phyloP scores from a whole-genome alignment of 2,113 vertebrate genomes.

The Canis aureus region DNA sequence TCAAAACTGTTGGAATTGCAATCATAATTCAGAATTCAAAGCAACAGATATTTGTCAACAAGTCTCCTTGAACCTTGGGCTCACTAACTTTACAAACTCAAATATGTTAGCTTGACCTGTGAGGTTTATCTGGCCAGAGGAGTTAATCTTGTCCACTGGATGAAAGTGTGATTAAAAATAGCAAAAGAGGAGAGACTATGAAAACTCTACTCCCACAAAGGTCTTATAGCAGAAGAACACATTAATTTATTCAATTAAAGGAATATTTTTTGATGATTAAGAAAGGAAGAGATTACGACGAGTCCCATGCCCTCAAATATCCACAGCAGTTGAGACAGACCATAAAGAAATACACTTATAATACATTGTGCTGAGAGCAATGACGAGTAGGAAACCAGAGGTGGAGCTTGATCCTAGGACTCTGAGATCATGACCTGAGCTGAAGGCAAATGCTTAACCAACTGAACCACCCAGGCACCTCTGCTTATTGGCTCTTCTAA shows the following conservation, averaged over 20 bases:
- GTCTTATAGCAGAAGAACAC: background rate
- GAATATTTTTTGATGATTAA: background rate
- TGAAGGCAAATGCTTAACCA: background rate
- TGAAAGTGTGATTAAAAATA: background rate
- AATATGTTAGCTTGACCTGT: background rate
- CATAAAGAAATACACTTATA: background rate
- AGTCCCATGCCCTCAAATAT: background rate
- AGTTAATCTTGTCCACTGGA: background rate
- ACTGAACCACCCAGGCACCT: background rate
- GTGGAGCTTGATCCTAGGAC: background rate
- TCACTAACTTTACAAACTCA: background rate
- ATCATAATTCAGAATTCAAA: conserved; percentile 38
- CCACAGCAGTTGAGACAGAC: background rate
- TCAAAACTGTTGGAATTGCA: background rate
- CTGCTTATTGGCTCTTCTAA: background rate
- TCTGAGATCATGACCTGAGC: background rate
- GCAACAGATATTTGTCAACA: background rate
- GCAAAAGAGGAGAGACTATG: background rate
- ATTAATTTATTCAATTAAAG: background rate
- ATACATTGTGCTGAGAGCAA: background rate
- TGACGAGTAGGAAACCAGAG: background rate
- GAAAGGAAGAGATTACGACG: background rate
- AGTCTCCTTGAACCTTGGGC: background rate
- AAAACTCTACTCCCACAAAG: background rate
- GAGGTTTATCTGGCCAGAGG: background rate